Conservation (phyloP, 2,113 vertebrate genomes). For the Abramis brama region DNA sequence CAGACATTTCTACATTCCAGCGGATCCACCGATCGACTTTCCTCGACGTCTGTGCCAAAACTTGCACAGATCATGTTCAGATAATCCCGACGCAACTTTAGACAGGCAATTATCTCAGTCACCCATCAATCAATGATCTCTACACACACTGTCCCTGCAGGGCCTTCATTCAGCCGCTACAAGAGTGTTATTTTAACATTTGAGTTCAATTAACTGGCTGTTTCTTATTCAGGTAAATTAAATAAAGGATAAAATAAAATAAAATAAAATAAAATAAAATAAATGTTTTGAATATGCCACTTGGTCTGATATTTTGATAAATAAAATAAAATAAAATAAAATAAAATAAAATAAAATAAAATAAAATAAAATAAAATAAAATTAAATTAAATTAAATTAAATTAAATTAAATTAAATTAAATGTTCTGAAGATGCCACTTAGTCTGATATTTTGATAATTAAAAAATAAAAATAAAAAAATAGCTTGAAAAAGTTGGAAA, state of each 20-base stretch:
- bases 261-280: no score
- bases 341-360: no score
- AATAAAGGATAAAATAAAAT: background rate
- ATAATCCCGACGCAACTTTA: background rate
- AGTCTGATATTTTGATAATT: no score
- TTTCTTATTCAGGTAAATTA: background rate
- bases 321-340: no score
- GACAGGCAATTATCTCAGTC: background rate
- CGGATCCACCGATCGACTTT: background rate
- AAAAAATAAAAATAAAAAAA: no score
- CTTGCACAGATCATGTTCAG: background rate
- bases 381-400: no score
- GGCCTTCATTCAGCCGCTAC: background rate
- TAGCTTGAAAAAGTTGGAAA: no score
- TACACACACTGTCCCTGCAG: background rate
- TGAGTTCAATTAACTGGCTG: background rate
- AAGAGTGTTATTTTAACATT: background rate
- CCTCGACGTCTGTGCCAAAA: slow-evolving; percentile 12
- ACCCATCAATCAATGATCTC: background rate
- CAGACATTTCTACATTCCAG: slow-evolving; percentile 2
- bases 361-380: no score
- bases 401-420: no score
- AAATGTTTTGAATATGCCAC: no score
- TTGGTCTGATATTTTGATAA: no score
- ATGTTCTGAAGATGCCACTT: no score